phyloP scores from a whole-genome alignment of 2,888 invertebrate genomes.

The Sphecodes monilicornis region DNA sequence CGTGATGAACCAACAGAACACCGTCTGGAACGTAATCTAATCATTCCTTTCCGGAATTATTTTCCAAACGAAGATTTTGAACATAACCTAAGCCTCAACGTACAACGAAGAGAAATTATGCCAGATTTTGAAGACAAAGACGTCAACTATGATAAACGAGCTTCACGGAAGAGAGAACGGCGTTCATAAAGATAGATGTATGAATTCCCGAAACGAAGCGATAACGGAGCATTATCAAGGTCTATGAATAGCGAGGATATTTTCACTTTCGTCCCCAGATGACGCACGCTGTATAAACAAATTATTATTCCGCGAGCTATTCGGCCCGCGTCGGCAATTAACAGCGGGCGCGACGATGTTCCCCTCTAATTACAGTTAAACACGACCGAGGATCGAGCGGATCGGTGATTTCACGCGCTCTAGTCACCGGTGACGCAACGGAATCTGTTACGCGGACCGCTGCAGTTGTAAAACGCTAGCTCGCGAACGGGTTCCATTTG shows the following conservation, averaged over 20 bases:
- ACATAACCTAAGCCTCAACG: neutral
- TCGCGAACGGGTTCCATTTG: neutral
- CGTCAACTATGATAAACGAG: neutral
- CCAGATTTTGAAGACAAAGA: neutral
- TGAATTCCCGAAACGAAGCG: neutral
- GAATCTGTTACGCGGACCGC: constrained; percentile 9
- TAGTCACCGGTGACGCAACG: constrained; percentile 1
- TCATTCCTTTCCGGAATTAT: neutral
- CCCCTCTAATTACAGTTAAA: constrained; percentile 43
- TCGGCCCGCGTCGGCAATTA: constrained; percentile 13
- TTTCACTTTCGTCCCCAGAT: neutral
- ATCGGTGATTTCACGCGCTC: constrained; percentile 41
- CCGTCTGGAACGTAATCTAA: neutral
- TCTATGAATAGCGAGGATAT: neutral
- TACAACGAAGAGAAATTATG: neutral
- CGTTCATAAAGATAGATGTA: too few species aligned
- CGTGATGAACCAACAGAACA: too few species aligned
- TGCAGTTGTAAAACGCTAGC: neutral
- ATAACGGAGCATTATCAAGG: neutral
- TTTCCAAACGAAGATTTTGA: neutral
- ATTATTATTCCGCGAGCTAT: neutral
- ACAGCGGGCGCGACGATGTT: neutral
- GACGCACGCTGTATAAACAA: neutral
- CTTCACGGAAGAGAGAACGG: neutral
- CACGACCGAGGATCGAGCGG: constrained; percentile 18